These are phyloP conservation scores for Trichosurus vulpecula DNA, from an alignment of 2,797 vertebrate genomes.

Conservation along the genomic window DNA sequence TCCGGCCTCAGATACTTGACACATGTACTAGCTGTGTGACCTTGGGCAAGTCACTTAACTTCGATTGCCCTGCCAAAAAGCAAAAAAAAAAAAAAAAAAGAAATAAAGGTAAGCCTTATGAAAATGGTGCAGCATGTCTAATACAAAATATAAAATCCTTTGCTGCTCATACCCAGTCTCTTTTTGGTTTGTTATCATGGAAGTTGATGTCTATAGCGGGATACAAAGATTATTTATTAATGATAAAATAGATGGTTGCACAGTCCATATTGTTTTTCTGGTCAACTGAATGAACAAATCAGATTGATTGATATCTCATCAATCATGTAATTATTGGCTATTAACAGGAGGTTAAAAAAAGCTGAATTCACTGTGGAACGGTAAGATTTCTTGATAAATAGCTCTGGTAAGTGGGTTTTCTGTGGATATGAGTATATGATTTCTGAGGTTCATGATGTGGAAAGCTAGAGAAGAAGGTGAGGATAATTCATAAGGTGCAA, in stretches of 20 bases:
- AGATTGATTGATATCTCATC: conserved; percentile 6
- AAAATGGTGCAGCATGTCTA: conserved; percentile 13
- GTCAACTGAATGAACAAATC: not conserved
- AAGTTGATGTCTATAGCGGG: conserved; percentile 15
- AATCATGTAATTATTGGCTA: not conserved
- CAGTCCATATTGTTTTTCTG: conserved; percentile 32
- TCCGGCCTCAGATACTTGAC: too few relatives aligned
- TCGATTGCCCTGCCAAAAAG: too few relatives aligned
- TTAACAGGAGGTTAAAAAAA: not conserved
- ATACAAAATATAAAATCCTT: conserved; percentile 7
- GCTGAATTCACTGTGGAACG: conserved; percentile 26
- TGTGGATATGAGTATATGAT: not conserved
- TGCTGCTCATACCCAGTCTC: conserved; percentile 6
- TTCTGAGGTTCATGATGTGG: not conserved
- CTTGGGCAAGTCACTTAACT: too few relatives aligned
- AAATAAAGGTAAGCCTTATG: conserved; percentile 9
- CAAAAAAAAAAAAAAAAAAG: too few relatives aligned
- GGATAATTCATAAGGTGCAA: not conserved
- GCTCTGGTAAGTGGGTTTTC: conserved; percentile 9
- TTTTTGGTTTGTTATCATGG: not conserved
- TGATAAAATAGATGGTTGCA: conserved; percentile 11
- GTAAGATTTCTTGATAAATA: conserved; percentile 7
- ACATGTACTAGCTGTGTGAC: too few relatives aligned
- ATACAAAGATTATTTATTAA: conserved; percentile 7
- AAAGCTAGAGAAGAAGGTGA: not conserved